Evolutionary conservation across 2,888 invertebrate genomes (phyloP).

Genomic region (Ichneumoninae sp.): DNA sequence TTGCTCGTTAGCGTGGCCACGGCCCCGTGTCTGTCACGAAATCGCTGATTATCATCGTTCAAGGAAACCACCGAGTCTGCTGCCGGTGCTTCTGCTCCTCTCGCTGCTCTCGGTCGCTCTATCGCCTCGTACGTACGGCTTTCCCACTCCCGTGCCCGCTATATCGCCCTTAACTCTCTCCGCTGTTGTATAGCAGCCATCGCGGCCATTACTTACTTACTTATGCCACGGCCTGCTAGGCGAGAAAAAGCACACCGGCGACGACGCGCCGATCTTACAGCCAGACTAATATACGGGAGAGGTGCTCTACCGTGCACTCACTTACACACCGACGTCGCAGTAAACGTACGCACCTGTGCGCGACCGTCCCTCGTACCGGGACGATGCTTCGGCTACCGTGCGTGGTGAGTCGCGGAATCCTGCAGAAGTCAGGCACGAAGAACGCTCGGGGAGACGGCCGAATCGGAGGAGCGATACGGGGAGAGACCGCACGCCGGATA

Average conservation of each 20-base stretch:
- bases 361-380: slow-evolving; percentile 18
- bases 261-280: slow-evolving; percentile 51
- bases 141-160: slow-evolving; percentile 47
- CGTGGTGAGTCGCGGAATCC: neutral
- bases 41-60: slow-evolving; percentile 85
- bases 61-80: slow-evolving; percentile 82
- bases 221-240: slow-evolving; percentile 78
- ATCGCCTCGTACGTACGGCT: slow-evolving; percentile 34
- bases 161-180: slow-evolving; percentile 71
- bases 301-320: slow-evolving; percentile 5
- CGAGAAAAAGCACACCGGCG: slow-evolving; percentile 72
- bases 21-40: slow-evolving; percentile 85
- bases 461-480: neutral
- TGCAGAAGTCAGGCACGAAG: neutral
- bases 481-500: neutral
- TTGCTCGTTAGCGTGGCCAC: slow-evolving; percentile 84
- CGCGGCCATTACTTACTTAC: slow-evolving; percentile 79
- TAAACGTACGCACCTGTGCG: slow-evolving; percentile 23
- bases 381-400: neutral
- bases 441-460: neutral
- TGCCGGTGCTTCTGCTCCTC: slow-evolving; percentile 49
- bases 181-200: slow-evolving; percentile 76
- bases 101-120: slow-evolving; percentile 46
- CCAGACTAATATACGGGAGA: slow-evolving; percentile 49
- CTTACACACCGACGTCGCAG: neutral